Percentiles rank a stretch among this genome's conserved stretches.
Evolutionary conservation across 2,797 vertebrate species (phyloP).

Genomic region (Amblyraja radiata): DNA sequence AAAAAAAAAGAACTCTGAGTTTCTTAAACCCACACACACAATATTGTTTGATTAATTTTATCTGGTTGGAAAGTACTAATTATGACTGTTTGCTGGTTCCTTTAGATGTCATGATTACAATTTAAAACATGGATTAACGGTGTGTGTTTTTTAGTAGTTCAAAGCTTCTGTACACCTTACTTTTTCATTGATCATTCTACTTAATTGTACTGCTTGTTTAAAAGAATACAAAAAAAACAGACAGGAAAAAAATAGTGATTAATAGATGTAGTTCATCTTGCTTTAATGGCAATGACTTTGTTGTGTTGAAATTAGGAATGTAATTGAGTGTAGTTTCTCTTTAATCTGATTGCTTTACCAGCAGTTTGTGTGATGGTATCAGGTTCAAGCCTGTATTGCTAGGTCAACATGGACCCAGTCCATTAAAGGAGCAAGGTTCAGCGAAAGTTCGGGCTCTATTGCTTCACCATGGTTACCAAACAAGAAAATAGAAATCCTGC

Average conservation of each 20-base stretch:
- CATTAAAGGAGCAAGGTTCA: constrained; percentile 97
- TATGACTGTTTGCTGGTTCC: constrained; percentile 9
- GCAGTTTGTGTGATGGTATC: constrained; percentile 87
- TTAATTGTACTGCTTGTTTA: constrained; percentile 13
- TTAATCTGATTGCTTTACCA: constrained; percentile 96
- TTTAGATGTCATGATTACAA: constrained; percentile 30
- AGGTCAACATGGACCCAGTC: constrained; percentile 85
- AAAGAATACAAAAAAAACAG: constrained; percentile 13
- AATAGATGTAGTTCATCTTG: constrained; percentile 70
- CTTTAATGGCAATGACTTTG: constrained; percentile 78
- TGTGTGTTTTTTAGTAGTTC: constrained; percentile 34
- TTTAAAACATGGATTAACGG: constrained; percentile 33
- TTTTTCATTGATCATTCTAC: constrained; percentile 22
- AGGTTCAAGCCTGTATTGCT: constrained; percentile 81
- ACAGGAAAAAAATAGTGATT: constrained; percentile 57
- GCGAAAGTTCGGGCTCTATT: constrained; percentile 96
- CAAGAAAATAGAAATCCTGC: constrained; percentile 66
- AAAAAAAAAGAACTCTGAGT: too few species aligned
- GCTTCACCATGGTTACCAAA: constrained; percentile 87
- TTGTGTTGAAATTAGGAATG: constrained; percentile 78
- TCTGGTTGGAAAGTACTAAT: background rate
- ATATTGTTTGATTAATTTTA: constrained; percentile 19
- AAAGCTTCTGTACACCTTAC: background rate
- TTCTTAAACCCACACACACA: background rate
- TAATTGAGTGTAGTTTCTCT: constrained; percentile 76